These are phyloP conservation scores for Blastomussa wellsi DNA, from an alignment of 92 coral and sea anemone species.

Conservation along the genomic window DNA sequence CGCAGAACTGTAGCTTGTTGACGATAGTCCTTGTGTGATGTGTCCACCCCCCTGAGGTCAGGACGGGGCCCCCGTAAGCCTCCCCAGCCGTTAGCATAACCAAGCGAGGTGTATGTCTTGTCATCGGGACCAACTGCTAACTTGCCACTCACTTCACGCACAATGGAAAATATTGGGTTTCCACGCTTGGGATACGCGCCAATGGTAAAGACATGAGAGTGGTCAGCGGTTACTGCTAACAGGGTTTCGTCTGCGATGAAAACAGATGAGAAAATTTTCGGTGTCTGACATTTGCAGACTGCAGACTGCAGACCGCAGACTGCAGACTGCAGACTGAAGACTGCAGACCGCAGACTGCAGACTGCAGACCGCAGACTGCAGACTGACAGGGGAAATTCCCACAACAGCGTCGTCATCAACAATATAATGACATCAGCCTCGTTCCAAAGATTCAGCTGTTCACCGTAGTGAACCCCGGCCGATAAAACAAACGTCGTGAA, in stretches of 20 bases:
- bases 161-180: conserved; percentile 78
- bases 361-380: too few species aligned
- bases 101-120: conserved; percentile 74
- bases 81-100: conserved; percentile 88
- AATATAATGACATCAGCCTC: too few species aligned
- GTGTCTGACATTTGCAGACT: too few species aligned
- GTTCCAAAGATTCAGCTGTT: too few species aligned
- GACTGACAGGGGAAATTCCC: too few species aligned
- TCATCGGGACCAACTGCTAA: conserved; percentile 42
- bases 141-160: conserved; percentile 7
- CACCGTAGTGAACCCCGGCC: too few species aligned
- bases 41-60: conserved; percentile 79
- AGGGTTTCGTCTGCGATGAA: conserved; percentile 65
- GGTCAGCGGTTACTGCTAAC: conserved; percentile 78
- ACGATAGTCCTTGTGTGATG: conserved; percentile 62
- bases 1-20: conserved; percentile 71
- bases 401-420: too few species aligned
- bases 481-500: too few species aligned
- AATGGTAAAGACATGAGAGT: conserved; percentile 76
- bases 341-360: too few species aligned
- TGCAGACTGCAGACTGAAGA: too few species aligned
- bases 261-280: too few species aligned
- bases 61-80: conserved; percentile 52
- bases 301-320: too few species aligned
- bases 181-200: conserved; percentile 86